Percentiles rank a stretch among this genome's conserved stretches.
These are phyloP conservation scores for Mico argentatus DNA, from an alignment of 2,797 vertebrate genomes.

Conservation along the genomic window DNA sequence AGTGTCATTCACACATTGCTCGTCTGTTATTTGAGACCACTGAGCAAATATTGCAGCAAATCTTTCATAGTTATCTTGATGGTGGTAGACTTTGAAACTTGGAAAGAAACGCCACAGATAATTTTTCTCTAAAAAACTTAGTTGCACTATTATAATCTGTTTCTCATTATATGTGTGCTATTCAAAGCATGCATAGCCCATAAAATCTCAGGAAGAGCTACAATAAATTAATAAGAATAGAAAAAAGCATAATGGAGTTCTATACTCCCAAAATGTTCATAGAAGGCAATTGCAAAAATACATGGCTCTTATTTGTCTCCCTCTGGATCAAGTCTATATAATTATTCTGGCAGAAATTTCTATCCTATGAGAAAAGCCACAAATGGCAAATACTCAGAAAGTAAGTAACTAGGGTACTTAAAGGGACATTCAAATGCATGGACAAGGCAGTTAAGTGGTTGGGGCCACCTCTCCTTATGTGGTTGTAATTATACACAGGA, in stretches of 20 bases:
- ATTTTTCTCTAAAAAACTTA: conserved; percentile 43
- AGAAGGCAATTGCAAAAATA: conserved; percentile 36
- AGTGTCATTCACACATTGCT: neutral
- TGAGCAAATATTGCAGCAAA: conserved; percentile 1
- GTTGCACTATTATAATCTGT: conserved; percentile 24
- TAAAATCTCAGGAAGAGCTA: conserved; percentile 55
- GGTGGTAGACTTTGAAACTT: conserved; percentile 42
- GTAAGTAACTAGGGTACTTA: neutral
- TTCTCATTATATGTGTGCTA: conserved; percentile 66
- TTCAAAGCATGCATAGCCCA: conserved; percentile 49
- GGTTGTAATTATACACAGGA: neutral
- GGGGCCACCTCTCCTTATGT: neutral
- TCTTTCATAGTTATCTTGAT: conserved; percentile 40
- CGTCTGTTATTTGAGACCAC: neutral
- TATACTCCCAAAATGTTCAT: neutral
- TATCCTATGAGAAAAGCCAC: neutral
- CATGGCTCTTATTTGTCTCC: neutral
- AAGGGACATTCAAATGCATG: neutral
- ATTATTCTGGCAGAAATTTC: neutral
- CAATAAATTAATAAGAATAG: conserved; percentile 47
- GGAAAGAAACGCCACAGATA: neutral
- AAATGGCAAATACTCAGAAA: conserved; percentile 4
- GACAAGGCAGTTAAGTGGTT: neutral
- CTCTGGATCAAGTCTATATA: neutral
- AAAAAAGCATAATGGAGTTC: neutral